phyloP scores from a whole-genome alignment of 2,888 invertebrate genomes.

The Sepiola atlantica region DNA sequence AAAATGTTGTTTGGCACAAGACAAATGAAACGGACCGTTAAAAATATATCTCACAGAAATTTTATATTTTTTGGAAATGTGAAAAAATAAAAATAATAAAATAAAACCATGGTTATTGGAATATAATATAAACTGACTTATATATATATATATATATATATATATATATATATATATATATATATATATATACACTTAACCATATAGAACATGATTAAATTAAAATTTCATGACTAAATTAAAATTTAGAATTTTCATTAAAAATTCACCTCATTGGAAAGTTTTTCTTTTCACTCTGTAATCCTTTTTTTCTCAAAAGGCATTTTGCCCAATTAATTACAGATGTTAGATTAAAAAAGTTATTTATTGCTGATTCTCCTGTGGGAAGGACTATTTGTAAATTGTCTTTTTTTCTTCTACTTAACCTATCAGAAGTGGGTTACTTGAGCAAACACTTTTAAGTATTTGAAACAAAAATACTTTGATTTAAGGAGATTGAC shows the following conservation, averaged over 20 bases:
- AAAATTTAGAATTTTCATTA: too few relatives aligned
- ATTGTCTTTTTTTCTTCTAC: not conserved
- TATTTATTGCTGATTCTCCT: not conserved
- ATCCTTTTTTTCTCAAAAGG: not conserved
- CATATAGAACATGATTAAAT: not conserved
- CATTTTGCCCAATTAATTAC: not conserved
- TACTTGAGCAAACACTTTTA: not conserved
- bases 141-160: not conserved
- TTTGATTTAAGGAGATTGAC: not conserved
- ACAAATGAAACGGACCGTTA: too few relatives aligned
- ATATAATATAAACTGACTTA: too few relatives aligned
- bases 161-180: slow-evolving; percentile 15
- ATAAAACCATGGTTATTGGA: too few relatives aligned
- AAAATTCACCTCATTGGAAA: not conserved
- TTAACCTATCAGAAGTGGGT: not conserved
- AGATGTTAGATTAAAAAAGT: not conserved
- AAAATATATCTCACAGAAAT: too few relatives aligned
- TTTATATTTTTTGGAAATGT: too few relatives aligned
- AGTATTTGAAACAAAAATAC: too few relatives aligned
- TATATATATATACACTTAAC: not conserved
- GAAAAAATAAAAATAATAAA: too few relatives aligned
- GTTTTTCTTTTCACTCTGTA: not conserved
- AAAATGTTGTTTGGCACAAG: too few relatives aligned
- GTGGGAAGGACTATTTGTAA: not conserved
- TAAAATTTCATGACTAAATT: too few relatives aligned